Percentiles rank a stretch among this genome's conserved stretches.
phyloP scores from a whole-genome alignment of 2,113 vertebrate species.

The Chionomys nivalis region DNA sequence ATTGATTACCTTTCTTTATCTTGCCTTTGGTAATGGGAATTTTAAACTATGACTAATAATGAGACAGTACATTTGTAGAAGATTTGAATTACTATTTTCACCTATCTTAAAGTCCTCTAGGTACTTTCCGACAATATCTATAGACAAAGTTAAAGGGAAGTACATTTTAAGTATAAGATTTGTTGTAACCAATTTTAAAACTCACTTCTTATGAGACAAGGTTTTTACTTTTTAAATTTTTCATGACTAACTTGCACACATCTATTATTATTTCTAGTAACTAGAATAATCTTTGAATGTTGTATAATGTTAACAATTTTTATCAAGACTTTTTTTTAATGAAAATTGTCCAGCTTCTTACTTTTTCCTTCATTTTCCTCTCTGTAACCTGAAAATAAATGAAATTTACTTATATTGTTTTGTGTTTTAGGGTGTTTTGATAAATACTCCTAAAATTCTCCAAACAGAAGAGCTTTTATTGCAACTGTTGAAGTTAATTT shows the following conservation, averaged over 20 bases:
- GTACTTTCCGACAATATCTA: conserved; percentile 38
- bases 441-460: conserved; percentile 7
- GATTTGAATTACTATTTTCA: conserved; percentile 29
- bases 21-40: conserved; percentile 45
- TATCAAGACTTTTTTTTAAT: background rate
- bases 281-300: conserved; percentile 20
- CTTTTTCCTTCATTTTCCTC: background rate
- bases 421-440: conserved; percentile 30
- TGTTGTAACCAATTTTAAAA: conserved; percentile 3
- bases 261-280: conserved; percentile 16
- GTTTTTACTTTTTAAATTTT: background rate
- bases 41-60: conserved; percentile 44
- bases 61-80: background rate
- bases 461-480: conserved; percentile 2
- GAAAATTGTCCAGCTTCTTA: conserved; percentile 10
- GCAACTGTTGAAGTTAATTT: background rate
- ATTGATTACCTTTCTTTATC: conserved; percentile 37
- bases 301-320: background rate
- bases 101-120: conserved; percentile 29
- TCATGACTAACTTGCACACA: background rate
- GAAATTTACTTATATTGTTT: conserved; percentile 38
- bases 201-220: conserved; percentile 25
- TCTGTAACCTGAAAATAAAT: background rate
- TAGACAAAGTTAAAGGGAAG: conserved; percentile 46
- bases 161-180: conserved; percentile 34